Conservation (phyloP, 92 coral and sea anemone genomes). For the Isaurus tuberculatus region DNA sequence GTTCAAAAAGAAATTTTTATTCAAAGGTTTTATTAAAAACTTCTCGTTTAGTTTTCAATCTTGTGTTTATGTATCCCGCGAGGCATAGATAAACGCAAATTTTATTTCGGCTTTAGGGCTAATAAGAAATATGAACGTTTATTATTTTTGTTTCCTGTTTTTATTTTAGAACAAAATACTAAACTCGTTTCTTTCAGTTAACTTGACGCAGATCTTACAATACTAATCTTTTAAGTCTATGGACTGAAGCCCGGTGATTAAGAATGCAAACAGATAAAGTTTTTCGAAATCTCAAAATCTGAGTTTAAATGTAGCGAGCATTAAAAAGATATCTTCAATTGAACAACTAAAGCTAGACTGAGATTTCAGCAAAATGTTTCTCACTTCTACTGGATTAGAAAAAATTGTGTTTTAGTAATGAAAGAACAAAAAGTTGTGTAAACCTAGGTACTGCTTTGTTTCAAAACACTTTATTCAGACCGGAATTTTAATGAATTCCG, state of each 20-base stretch:
- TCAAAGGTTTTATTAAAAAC: background rate
- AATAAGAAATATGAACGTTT: slow-evolving; percentile 25
- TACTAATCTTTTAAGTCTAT: slow-evolving; percentile 34
- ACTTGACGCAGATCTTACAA: background rate
- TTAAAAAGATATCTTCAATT: background rate
- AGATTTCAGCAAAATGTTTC: background rate
- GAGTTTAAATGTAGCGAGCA: background rate
- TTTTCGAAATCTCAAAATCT: background rate
- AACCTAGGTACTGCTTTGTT: background rate
- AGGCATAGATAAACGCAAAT: slow-evolving; percentile 22
- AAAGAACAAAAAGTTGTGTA: background rate
- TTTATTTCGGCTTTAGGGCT: slow-evolving; percentile 33
- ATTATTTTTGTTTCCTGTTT: slow-evolving; percentile 42
- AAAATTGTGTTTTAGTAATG: background rate
- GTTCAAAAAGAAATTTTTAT: background rate
- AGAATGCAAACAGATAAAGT: slow-evolving; percentile 18
- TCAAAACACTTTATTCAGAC: background rate
- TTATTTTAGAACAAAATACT: slow-evolving; percentile 29
- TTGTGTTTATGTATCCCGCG: background rate
- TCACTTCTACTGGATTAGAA: background rate
- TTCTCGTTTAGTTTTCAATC: background rate
- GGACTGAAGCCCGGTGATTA: slow-evolving; percentile 7
- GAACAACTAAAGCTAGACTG: background rate
- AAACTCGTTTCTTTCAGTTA: slow-evolving; percentile 21
- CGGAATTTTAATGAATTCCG: background rate